A percentile compares a stretch with the other conserved stretches of the same genome.
Conservation (phyloP, 2,797 vertebrate genomes). For the Clarias pachynema region DNA sequence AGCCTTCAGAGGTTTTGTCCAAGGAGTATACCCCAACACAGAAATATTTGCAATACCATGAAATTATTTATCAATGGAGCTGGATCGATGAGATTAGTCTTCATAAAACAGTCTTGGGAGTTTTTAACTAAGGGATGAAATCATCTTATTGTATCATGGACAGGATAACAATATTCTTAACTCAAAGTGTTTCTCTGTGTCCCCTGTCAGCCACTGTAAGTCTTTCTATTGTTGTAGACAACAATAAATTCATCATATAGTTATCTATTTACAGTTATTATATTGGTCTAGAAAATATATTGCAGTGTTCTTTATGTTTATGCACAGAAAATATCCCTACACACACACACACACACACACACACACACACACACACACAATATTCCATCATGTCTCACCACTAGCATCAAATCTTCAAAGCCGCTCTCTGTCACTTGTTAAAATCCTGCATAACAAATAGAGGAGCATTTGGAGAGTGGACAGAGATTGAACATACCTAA, state of each 20-base stretch:
- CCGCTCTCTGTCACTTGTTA: conserved; percentile 5
- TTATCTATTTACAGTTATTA: not conserved
- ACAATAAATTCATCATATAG: not conserved
- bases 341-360: conserved; percentile 22
- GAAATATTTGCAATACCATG: not conserved
- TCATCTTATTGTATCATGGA: not conserved
- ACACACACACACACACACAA: conserved; percentile 24
- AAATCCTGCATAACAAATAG: conserved; percentile 51
- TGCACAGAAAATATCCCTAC: not conserved
- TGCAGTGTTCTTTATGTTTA: not conserved
- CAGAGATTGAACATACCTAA: conserved; percentile 24
- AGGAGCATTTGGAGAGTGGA: conserved; percentile 41
- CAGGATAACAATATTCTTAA: not conserved
- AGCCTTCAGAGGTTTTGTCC: no score
- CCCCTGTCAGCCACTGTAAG: not conserved
- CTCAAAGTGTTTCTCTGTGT: not conserved
- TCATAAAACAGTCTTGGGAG: not conserved
- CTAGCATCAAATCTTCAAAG: conserved; percentile 31
- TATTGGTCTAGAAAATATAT: not conserved
- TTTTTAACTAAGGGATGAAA: not conserved
- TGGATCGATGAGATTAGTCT: not conserved
- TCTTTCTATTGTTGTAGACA: not conserved
- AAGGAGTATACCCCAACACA: not conserved
- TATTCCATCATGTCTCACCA: not conserved
- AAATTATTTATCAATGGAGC: not conserved